Evolutionary conservation across 2,797 vertebrate species (phyloP), one percentile per base, ranked within the genome.

Genomic region (Helostoma temminkii): DNA sequence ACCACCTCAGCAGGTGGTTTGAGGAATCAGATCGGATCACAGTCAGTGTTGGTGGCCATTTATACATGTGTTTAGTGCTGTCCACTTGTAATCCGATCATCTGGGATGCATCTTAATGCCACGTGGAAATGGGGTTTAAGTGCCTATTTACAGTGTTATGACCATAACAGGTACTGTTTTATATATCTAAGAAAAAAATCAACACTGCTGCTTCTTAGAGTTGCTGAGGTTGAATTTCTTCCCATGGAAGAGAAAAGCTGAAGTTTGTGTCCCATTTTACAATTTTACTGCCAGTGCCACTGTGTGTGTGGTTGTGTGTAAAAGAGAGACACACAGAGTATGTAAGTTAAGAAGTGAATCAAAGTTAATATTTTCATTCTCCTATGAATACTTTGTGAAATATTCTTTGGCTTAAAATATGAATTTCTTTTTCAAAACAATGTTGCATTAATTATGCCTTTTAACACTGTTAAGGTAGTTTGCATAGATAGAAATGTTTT

Each of bases 171-270:
- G 19, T 67, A 53, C 75, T 76, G 62, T 61, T 4, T 11, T 74
- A 22, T 65, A 39, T 78, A 72, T 76, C 18, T 61, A 9, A 79
- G 56, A 64, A 47, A 62, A 75, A 55, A 50, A n/a, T 5, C 52
- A 68, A 46, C 34, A 52, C 42, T 45, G 41, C 57, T 58, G 50
- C 25, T 39, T 72, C 26, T 28, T 18, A n/a, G 21, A 59, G 52
- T 43, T 21, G 18, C 50, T 55, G 67, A 3, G 1, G 42, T 36
- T 41, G 48, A 75, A 74, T 50, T 91, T 90, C 89, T 90, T 91
- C 90, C 88, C 26, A 74, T 91, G 89, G 89, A 92, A 92, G 88
- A 87, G 63, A 82, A 49, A 74, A 45, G 39, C 37, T 43, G 47
- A 63, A 62, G 26, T 24, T 0, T 56, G 7, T 60, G n/a, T 26